These are phyloP conservation scores for Pogonus chalceus DNA, from an alignment of 1,140 invertebrate genomes.

Conservation along the genomic window DNA sequence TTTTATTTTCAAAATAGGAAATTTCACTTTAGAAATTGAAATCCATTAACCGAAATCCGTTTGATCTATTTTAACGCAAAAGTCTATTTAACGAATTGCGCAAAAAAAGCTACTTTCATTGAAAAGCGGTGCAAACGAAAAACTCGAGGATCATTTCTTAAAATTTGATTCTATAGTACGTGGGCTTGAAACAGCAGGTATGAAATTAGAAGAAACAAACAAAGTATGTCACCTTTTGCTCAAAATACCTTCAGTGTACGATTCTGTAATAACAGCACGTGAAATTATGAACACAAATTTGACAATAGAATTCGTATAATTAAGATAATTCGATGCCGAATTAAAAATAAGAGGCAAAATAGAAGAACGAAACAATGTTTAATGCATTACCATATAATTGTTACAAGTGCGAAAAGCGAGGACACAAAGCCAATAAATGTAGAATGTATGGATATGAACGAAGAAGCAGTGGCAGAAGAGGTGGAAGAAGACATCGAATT, in stretches of 20 bases:
- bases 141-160: background rate
- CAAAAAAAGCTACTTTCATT: background rate
- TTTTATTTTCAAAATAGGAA: too few species aligned
- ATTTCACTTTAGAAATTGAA: too few species aligned
- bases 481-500: too few species aligned
- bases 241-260: background rate
- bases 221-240: background rate
- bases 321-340: conserved; percentile 32
- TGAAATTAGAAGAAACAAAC: background rate
- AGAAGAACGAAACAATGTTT: too few species aligned
- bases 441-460: too few species aligned
- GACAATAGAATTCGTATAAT: conserved; percentile 35
- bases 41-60: too few species aligned
- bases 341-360: too few species aligned
- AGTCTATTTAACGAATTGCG: conserved; percentile 17
- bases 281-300: conserved; percentile 26
- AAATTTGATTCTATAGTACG: background rate
- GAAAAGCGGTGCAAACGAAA: background rate
- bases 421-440: too few species aligned
- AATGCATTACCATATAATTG: conserved; percentile 21
- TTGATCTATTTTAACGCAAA: conserved; percentile 16
- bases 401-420: conserved; percentile 24
- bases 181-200: background rate
- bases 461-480: too few species aligned
- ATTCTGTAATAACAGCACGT: background rate